Evolutionary conservation across 2,888 invertebrate genomes (phyloP).

Genomic region (Drepana falcataria): DNA sequence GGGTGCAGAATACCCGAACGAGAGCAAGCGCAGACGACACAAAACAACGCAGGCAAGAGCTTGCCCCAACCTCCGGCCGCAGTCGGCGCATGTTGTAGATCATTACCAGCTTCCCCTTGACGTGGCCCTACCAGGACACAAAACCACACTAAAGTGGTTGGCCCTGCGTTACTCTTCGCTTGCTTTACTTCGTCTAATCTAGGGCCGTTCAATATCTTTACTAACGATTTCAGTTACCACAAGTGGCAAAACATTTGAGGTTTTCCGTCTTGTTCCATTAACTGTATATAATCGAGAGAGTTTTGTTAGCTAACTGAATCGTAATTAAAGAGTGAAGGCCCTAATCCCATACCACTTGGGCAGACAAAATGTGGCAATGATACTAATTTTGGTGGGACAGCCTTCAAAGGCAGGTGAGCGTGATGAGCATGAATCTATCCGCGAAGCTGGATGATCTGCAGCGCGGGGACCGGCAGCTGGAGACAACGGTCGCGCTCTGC

Average conservation of each 20-base stretch:
- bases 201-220: background rate
- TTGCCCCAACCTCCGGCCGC: too few relatives aligned
- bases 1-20: background rate
- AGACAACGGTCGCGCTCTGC: slow-evolving; percentile 95
- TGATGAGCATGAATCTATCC: slow-evolving; percentile 97
- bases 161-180: background rate
- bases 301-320: background rate
- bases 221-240: background rate
- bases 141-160: background rate
- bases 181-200: background rate
- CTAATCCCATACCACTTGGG: background rate
- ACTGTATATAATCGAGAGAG: too few relatives aligned
- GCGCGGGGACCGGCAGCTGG: slow-evolving; percentile 92
- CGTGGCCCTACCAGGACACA: background rate
- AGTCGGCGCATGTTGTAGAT: too few relatives aligned
- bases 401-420: slow-evolving; percentile 98
- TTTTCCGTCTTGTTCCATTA: too few relatives aligned
- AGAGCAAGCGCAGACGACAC: background rate
- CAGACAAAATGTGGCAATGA: background rate
- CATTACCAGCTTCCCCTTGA: background rate
- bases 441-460: slow-evolving; percentile 96
- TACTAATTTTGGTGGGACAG: slow-evolving; percentile 65
- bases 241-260: too few relatives aligned
- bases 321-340: background rate
- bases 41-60: background rate